Base-by-base conservation (phyloP, 2,797 vertebrate genomes). In the Semotilus atromaculatus region DNA sequence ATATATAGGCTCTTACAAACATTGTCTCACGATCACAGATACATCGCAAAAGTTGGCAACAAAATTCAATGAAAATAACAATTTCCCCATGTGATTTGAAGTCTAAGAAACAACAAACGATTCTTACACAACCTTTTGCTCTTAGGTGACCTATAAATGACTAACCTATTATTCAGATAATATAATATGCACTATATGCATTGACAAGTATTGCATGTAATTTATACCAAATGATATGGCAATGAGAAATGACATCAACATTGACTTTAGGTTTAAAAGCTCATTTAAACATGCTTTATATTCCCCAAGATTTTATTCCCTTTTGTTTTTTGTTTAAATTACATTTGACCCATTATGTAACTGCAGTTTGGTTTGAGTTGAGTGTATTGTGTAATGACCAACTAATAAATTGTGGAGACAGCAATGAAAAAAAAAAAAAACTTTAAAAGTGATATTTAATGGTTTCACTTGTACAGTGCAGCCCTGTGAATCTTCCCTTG, bases 11-110 rank as follows among this genome's bases (percentile, higher is more conserved):
- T 70, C 64, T 68, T 53, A 68, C 67, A 81, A 64, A 48, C 77
- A 78, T 80, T 81, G 11, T 82, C 68, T 73, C 29, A 74, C 81
- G 31, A 82, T 40, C 40, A 82, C 70, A 64, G 8, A 82, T 72
- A 43, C 67, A 60, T 31, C 14, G 70, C 55, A 73, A 73, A 62
- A n/a, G 38, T 73, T 55, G 34, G 64, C 31, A 70, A 80, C 11
- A 82, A 29, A 81, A 71, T 19, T 29, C 2, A 70, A 26, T 18
- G 31, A 74, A 79, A 74, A 66, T 31, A 45, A 26, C 31, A 16
- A 60, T 62, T 26, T 14, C n/a, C 29, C 68, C n/a, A 43, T 38
- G 34, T 70, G 66, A 40, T 51, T 26, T 51, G 40, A 10, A 60
- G 51, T 53, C 11, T 66, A 66, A 31, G 26, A 72, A 45, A 81